Base-by-base conservation (phyloP, 2,888 invertebrate genomes). In the Callyntrura sp. region DNA sequence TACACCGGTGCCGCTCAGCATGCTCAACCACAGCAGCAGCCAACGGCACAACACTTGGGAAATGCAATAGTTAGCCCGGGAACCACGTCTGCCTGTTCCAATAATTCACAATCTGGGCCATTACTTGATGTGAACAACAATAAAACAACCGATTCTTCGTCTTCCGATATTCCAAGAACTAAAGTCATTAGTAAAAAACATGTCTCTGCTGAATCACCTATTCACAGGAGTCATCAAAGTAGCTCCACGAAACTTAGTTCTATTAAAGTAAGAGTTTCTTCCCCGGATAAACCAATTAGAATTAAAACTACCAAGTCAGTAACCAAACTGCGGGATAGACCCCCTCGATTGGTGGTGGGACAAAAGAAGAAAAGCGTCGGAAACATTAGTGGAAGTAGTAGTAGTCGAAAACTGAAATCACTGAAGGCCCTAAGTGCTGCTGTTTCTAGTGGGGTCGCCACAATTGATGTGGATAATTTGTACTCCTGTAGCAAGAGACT, bases 331-430 rank as follows among this genome's bases (percentile, higher is more conserved):
- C 82, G 88, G 1, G 55, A 73, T 17, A 79, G 60, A 28, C 43
- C 12, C 11, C 81, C 70, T 1, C 57, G 70, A 14, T 48, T 88
- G 0, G 60, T 73, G 12, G 82, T 82, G 0, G 73, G 82, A 43
- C 70, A 88, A 28, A 88, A 88, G 62, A 82, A 88, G 48, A 88
- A 88, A 60, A 88, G 88, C 25, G 14, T 48, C 11, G 73, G 51
- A 9, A 85, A 14, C n/a, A 45, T 65, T 48, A 48, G 20, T 17
- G 60, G 73, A 0, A 60, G 0, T 62, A 87, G 28, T 73, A 73
- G 73, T 73, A 81, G 76, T n/a, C n/a, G 85, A 81, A 81, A 57
- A 8, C 35, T 62, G 25, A 81, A 81, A 62, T 60, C 57, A 0
- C n/a, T 81, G 23, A 81, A 81, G 23, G 55, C 55, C 0, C 28